These are phyloP conservation scores for Microcebus ravelobensis DNA, from an alignment of 2,113 vertebrate genomes.

Conservation along the genomic window DNA sequence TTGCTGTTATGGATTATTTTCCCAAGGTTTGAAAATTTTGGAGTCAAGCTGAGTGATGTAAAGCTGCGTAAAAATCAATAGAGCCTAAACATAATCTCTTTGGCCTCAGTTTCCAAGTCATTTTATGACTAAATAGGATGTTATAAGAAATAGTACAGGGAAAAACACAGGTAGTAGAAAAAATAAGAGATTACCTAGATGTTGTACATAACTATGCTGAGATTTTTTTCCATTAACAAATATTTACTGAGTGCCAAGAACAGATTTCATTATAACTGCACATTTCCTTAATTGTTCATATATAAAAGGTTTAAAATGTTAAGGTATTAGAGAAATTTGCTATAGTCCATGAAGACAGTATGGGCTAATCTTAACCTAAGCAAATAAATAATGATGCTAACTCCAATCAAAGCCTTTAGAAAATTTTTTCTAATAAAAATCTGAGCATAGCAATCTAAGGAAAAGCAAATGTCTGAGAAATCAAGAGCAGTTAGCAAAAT, in stretches of 20 bases:
- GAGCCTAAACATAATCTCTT: neutral
- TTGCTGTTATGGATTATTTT: neutral
- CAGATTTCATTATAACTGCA: neutral
- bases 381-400: neutral
- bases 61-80: neutral
- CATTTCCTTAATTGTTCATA: neutral
- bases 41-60: neutral
- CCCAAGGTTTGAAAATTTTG: neutral
- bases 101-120: neutral
- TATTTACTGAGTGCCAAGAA: neutral
- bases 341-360: neutral
- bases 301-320: neutral
- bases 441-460: neutral
- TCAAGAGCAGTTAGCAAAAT: neutral
- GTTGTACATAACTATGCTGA: neutral
- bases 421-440: constrained; percentile 26
- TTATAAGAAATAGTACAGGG: neutral
- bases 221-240: constrained; percentile 2
- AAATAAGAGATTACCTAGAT: neutral
- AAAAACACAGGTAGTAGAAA: neutral
- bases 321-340: neutral
- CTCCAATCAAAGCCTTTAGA: neutral
- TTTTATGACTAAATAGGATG: neutral
- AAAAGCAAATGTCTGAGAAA: neutral
- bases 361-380: neutral